Evolutionary conservation across 2,113 vertebrate genomes (phyloP).

Genomic region (Mormyrus lacerda): DNA sequence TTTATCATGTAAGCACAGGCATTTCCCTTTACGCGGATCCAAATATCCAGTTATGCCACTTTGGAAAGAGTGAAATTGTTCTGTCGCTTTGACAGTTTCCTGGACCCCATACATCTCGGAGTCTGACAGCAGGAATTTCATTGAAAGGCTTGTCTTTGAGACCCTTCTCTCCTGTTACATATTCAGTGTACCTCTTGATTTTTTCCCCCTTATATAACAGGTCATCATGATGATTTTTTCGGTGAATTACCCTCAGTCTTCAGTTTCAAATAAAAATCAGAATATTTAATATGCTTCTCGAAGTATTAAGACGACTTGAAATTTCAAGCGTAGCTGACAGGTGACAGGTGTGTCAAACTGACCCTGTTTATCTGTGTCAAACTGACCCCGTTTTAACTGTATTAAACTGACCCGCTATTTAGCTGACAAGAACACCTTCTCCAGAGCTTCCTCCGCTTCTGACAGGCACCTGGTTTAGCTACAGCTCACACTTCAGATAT

Average conservation of each 20-base stretch:
- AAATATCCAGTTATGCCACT: slow-evolving; percentile 48
- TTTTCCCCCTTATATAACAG: background rate
- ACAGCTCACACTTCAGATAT: background rate
- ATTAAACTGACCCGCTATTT: slow-evolving; percentile 16
- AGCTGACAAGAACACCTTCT: background rate
- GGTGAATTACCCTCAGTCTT: background rate
- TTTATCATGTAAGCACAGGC: slow-evolving; percentile 52
- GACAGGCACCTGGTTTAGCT: background rate
- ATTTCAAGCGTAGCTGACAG: background rate
- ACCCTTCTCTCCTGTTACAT: slow-evolving; percentile 2
- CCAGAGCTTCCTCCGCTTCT: background rate
- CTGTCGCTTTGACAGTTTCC: slow-evolving; percentile 55
- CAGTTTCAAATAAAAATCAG: background rate
- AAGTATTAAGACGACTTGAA: slow-evolving; percentile 5
- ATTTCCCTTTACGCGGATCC: slow-evolving; percentile 54
- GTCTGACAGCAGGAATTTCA: slow-evolving; percentile 36
- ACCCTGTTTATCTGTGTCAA: slow-evolving; percentile 7
- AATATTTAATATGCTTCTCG: background rate
- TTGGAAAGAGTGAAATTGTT: slow-evolving; percentile 42
- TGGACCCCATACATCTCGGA: slow-evolving; percentile 49
- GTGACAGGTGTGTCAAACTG: background rate
- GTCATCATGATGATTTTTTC: background rate
- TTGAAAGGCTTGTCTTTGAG: slow-evolving; percentile 34
- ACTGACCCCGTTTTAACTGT: background rate
- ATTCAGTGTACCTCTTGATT: slow-evolving; percentile 2